Evolutionary conservation across 2,888 invertebrate species (phyloP).

Genomic region (Hofmannophila pseudospretella): DNA sequence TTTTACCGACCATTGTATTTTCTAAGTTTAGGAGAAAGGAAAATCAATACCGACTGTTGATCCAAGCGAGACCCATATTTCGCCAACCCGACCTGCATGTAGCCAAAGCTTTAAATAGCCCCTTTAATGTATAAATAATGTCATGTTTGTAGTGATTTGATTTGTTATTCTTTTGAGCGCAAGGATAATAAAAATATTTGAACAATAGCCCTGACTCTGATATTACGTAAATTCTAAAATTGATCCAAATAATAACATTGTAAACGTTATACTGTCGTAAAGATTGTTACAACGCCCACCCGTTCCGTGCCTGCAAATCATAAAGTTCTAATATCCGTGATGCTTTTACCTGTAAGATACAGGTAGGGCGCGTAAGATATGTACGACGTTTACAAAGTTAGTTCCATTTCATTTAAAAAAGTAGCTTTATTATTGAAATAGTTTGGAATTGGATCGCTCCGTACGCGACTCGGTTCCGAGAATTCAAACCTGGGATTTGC

Average conservation of each 20-base stretch:
- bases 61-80: background rate
- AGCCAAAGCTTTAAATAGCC: no score
- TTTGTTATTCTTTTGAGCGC: background rate
- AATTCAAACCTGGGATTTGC: background rate
- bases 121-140: background rate
- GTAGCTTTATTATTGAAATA: background rate
- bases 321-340: no score
- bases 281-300: slow-evolving; percentile 1
- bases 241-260: slow-evolving; percentile 4
- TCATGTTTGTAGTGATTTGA: background rate
- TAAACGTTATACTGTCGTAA: slow-evolving; percentile 4
- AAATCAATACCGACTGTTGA: background rate
- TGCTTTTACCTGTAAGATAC: background rate
- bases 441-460: background rate
- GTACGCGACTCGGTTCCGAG: background rate
- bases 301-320: background rate
- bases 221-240: slow-evolving; percentile 1
- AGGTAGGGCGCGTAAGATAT: no score
- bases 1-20: background rate
- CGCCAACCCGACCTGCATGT: background rate
- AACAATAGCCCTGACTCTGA: background rate
- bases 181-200: background rate
- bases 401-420: no score
- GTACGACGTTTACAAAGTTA: no score
- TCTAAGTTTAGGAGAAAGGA: background rate